Percentiles rank a stretch among this genome's conserved stretches.
Evolutionary conservation across 2,797 vertebrate genomes (phyloP).

Genomic region (Otus scops): DNA sequence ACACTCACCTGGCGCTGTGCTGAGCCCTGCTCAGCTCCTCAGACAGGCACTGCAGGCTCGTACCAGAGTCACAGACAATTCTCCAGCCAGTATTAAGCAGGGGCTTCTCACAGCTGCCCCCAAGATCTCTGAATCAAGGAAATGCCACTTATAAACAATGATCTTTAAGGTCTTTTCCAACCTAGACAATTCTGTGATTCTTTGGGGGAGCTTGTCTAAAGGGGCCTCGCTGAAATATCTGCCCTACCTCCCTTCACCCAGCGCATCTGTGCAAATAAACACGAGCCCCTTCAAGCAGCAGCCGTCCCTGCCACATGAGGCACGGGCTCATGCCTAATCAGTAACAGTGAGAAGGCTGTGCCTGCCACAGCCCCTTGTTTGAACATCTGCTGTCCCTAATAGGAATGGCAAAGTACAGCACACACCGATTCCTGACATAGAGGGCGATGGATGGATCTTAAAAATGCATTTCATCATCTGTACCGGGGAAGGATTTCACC

Average conservation of each 20-base stretch:
- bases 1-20: accelerated
- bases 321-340: not conserved
- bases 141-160: accelerated
- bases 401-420: not conserved
- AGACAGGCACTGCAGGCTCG: accelerated
- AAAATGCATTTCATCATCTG: not conserved
- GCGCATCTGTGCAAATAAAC: not conserved
- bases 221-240: not conserved
- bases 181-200: not conserved
- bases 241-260: not conserved
- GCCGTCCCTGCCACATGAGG: accelerated
- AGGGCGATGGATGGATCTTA: not conserved
- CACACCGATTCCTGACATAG: accelerated
- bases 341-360: not conserved
- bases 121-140: not conserved
- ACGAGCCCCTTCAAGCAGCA: not conserved
- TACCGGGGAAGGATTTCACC: not conserved
- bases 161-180: too few relatives aligned
- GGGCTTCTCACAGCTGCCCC: not conserved
- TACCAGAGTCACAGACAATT: accelerated
- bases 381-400: not conserved
- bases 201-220: not conserved
- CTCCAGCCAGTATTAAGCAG: not conserved
- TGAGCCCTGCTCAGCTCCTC: not conserved
- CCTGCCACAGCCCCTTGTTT: not conserved